phyloP scores from a whole-genome alignment of 2,888 invertebrate genomes.

The Zygaena filipendulae region DNA sequence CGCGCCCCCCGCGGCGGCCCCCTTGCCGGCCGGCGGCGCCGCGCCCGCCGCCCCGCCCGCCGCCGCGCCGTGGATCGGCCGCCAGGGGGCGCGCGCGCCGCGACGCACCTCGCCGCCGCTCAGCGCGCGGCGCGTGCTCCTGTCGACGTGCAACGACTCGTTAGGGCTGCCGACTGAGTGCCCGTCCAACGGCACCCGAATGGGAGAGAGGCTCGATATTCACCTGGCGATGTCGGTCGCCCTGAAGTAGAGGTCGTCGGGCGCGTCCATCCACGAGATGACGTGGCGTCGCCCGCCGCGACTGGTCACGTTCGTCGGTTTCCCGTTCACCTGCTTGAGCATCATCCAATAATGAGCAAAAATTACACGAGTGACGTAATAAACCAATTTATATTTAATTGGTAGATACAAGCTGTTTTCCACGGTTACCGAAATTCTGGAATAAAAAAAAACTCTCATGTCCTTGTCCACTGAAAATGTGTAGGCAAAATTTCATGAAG shows the following conservation, averaged over 20 bases:
- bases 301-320: conserved; percentile 83
- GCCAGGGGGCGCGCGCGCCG: conserved; percentile 89
- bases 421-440: no score
- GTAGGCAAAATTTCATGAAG: no score
- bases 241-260: conserved; percentile 96
- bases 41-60: conserved; percentile 79
- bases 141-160: conserved; percentile 42
- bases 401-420: no score
- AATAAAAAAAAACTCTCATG: no score
- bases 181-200: no score
- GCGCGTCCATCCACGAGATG: conserved; percentile 98
- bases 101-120: conserved; percentile 82
- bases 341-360: background rate
- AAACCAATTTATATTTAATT: no score
- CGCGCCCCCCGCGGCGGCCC: conserved; percentile 63
- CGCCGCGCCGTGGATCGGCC: conserved; percentile 64
- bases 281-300: conserved; percentile 89
- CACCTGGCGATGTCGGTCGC: conserved; percentile 92
- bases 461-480: no score
- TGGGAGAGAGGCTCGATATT: no score
- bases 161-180: no score
- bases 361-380: background rate
- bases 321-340: conserved; percentile 79
- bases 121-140: conserved; percentile 86
- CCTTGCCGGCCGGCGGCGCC: conserved; percentile 75